A percentile compares a stretch with the other conserved stretches of the same genome.
phyloP scores from a whole-genome alignment of 37 sponge, comb jelly and placozoan genomes.

The Theonella swinhoei region DNA sequence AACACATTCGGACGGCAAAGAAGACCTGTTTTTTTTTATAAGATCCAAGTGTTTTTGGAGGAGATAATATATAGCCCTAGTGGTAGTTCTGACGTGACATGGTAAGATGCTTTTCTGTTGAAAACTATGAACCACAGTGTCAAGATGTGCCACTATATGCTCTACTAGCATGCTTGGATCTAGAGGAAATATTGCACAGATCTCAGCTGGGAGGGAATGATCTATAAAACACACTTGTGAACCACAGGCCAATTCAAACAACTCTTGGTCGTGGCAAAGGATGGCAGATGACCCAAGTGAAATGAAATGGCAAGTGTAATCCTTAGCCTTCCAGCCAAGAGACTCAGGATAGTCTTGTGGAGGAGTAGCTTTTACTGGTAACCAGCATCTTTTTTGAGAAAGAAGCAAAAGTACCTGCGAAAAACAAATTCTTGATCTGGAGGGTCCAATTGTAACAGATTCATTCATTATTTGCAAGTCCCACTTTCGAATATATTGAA shows the following conservation, averaged over 20 bases:
- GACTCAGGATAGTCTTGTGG: conserved; percentile 5
- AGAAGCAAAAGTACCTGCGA: neutral
- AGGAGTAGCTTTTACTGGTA: conserved; percentile 6
- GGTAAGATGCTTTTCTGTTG: neutral
- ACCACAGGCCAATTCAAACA: neutral
- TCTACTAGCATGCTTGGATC: neutral
- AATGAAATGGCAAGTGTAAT: neutral
- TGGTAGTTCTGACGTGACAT: neutral
- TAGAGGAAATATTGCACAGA: neutral
- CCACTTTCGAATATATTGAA: neutral
- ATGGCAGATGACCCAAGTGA: neutral
- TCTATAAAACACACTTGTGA: neutral
- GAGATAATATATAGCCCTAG: neutral
- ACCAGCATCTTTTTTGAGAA: neutral
- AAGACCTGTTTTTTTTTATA: neutral
- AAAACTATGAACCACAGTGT: neutral
- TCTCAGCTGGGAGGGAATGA: neutral
- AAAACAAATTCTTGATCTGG: neutral
- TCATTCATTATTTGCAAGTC: no score
- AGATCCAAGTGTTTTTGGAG: neutral
- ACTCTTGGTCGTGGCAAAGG: neutral
- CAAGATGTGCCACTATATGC: neutral
- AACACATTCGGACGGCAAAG: conserved; percentile 16
- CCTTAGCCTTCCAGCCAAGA: conserved; percentile 12
- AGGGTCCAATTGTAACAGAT: no score